Evolutionary conservation across 2,113 vertebrate species (phyloP).

Genomic region (Parus major): DNA sequence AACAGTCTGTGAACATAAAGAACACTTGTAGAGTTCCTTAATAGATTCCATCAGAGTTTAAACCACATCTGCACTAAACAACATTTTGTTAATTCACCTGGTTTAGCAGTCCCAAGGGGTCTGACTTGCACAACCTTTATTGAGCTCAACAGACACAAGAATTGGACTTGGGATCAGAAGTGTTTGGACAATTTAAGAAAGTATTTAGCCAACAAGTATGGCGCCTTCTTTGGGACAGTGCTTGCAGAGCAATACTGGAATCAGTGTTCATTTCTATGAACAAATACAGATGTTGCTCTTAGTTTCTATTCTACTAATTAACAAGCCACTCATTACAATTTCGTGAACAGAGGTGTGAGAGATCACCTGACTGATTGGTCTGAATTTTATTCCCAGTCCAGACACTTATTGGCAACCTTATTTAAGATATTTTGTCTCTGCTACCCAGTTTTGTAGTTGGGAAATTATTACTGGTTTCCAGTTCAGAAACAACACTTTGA

Average conservation of each 20-base stretch:
- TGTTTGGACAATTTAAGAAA: not conserved
- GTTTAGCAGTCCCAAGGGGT: not conserved
- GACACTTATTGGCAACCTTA: not conserved
- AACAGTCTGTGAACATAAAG: not conserved
- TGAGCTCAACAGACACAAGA: not conserved
- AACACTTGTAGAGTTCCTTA: not conserved
- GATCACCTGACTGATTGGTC: not conserved
- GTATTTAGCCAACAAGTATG: not conserved
- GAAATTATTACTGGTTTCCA: not conserved
- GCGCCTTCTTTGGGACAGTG: not conserved
- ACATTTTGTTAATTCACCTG: not conserved
- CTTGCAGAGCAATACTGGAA: not conserved
- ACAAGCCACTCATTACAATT: not conserved
- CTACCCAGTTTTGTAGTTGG: not conserved
- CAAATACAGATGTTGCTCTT: not conserved
- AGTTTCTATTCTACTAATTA: not conserved
- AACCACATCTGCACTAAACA: not conserved
- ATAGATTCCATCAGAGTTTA: not conserved
- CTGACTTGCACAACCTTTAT: not conserved
- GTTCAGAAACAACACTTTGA: not conserved
- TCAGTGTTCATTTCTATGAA: not conserved
- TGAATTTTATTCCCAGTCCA: not conserved
- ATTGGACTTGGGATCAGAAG: not conserved
- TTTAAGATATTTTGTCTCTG: not conserved
- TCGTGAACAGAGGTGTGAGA: not conserved